phyloP scores from a whole-genome alignment of 2,888 invertebrate genomes.

The Sminthurides aquaticus region DNA sequence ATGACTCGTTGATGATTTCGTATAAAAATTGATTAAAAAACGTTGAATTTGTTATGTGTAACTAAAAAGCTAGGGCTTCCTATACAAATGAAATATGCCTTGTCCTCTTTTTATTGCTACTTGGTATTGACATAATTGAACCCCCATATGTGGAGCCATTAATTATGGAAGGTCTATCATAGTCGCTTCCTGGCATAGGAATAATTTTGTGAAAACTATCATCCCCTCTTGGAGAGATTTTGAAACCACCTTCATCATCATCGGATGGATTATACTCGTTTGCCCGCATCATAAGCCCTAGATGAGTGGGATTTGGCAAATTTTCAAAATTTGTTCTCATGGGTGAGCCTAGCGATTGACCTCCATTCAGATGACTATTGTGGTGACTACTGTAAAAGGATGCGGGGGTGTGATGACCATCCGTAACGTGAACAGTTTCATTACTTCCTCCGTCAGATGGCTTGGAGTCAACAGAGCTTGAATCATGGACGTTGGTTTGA shows the following conservation, averaged over 20 bases:
- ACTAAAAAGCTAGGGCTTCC: background rate
- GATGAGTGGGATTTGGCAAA: constrained; percentile 14
- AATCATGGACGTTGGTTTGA: constrained; percentile 40
- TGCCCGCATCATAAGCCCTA: background rate
- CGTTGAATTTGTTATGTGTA: background rate
- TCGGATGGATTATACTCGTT: constrained; percentile 33
- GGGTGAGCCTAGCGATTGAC: background rate
- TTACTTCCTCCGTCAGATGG: constrained; percentile 41
- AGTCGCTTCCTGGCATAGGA: constrained; percentile 42
- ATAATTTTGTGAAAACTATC: constrained; percentile 41
- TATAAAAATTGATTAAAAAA: constrained; percentile 3
- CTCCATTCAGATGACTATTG: constrained; percentile 16
- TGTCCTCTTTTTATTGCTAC: constrained; percentile 43
- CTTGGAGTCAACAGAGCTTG: constrained; percentile 41
- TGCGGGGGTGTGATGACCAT: constrained; percentile 37
- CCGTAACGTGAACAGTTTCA: constrained; percentile 42
- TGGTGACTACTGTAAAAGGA: constrained; percentile 37
- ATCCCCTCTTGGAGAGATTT: constrained; percentile 25
- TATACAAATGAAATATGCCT: constrained; percentile 43
- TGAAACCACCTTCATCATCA: constrained; percentile 42
- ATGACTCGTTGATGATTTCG: background rate
- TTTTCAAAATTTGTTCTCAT: constrained; percentile 18
- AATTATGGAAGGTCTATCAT: constrained; percentile 42
- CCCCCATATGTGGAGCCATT: constrained; percentile 42
- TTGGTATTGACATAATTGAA: constrained; percentile 42